Evolutionary conservation across 2,113 vertebrate species (phyloP), one percentile per base, ranked within the genome.

Genomic region (Oncorhynchus mykiss): DNA sequence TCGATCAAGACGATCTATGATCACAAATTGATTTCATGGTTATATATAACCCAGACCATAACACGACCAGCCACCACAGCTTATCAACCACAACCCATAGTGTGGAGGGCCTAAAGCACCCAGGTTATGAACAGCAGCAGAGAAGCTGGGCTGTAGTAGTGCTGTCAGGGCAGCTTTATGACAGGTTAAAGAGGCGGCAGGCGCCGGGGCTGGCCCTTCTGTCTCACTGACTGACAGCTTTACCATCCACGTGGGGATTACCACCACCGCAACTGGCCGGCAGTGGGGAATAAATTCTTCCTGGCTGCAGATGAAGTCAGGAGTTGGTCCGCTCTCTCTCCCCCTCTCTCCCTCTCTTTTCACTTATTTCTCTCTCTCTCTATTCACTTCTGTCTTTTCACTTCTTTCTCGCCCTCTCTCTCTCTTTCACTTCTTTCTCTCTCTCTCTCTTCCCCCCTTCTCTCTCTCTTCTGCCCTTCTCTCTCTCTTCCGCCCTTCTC

Each of bases 221-320:
- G 18, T 68, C 66, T 68, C 29, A 31, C 29, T 68, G 67, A 45
- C 29, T n/a, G 67, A 68, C 67, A 68, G 67, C 20, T 68, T 68
- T 39, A 68, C 29, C 2, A 25, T 68, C 67, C 20, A 27, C 2
- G 2, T 18, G 67, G 67, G 67, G 67, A 68, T 68, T 68, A 68
- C 66, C 29, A 22, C 20, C 49, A 54, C 14, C 16, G 51, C 13
- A 54, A 54, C 16, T 4, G 51, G 16, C 51, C 51, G 51, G 51
- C 5, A 18, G 14, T 18, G 51, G 51, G 49, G 51, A 18, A 54
- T 54, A 54, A 54, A 54, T 54, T 54, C 51, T 54, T 9, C 39
- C 9, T 45, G 39, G 39, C 39, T 45, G 2, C 39, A 2, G 39
- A 9, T 9, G 39, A 45, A 45, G 39, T 14, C 51, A 18, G 39